Base-by-base conservation (phyloP, 2,888 invertebrate species). In the Drosophila multiciliata region DNA sequence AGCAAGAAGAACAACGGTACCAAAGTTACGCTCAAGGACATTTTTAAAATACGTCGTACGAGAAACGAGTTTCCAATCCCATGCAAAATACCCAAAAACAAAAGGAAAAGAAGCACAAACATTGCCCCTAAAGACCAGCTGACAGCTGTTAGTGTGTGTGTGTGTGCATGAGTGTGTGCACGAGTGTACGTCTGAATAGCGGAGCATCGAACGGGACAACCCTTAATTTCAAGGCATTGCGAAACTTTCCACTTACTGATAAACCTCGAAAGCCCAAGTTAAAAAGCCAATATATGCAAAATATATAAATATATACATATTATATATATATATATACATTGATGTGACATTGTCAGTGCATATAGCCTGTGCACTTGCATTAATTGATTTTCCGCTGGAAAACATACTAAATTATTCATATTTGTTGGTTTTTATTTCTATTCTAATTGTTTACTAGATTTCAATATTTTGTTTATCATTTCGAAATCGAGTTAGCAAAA, bases 11-110 rank as follows among this genome's bases (percentile, higher is more conserved):
- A 66, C 61, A 69, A 66, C 61, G 67, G 74, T 69, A 69, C 35
- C 61, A 54, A 73, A 64, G 45, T 74, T 64, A 35, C 61, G 66
- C 75, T 82, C 82, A 87, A 84, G 83, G 83, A 79, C 87, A 80
- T 83, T 82, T 65, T 72, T 50, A 59, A 83, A 73, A 70, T 83
- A 76, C 79, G 87, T 79, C 81, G 83, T 82, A 83, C 36, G 45
- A 66, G 40, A 67, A 87, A 83, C 87, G 77, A 77, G 87, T 82
- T 86, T 77, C 78, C 78, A 74, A 78, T 74, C 63, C 61, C 62
- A 69, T 33, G 9, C 23, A 54, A 54, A 36, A 11, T 3, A 45
- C 23, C 53, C 4, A 20, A 23, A 40, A 50, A 54, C 33, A 71
- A 57, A 66, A 57, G 36, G 9, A 4, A 57, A 53, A 66, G 61